Conservation (phyloP, 2,888 invertebrate species). For the Papilio demoleus region DNA sequence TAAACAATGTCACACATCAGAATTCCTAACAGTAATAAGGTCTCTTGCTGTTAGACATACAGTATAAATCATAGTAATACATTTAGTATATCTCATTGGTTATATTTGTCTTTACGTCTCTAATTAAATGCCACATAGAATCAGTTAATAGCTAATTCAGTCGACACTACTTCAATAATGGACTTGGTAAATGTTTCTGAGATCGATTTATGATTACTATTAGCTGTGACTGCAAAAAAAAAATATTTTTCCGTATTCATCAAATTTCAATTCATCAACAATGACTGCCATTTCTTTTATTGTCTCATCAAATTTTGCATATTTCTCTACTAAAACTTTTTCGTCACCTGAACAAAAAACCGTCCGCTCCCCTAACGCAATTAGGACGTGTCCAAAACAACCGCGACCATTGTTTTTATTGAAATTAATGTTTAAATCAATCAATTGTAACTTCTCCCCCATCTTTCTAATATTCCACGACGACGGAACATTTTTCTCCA, state of each 20-base stretch:
- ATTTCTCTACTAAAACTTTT: slow-evolving; percentile 40
- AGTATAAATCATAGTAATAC: no score
- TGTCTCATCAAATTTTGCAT: slow-evolving; percentile 41
- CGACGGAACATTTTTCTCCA: slow-evolving; percentile 58
- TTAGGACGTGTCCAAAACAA: slow-evolving; percentile 72
- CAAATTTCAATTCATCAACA: slow-evolving; percentile 14
- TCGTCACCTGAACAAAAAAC: slow-evolving; percentile 43
- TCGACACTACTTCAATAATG: no score
- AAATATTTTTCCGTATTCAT: slow-evolving; percentile 7
- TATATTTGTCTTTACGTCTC: no score
- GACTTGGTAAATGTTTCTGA: no score
- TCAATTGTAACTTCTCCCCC: slow-evolving; percentile 68
- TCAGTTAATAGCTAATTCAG: no score
- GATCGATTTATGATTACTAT: no score
- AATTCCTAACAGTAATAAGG: no score
- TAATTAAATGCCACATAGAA: no score
- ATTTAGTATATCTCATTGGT: no score
- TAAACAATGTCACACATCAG: no score
- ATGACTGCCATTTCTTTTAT: slow-evolving; percentile 28
- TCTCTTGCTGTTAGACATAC: no score
- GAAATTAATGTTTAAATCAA: slow-evolving; percentile 82
- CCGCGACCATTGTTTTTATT: slow-evolving; percentile 76
- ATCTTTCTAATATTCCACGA: slow-evolving; percentile 52
- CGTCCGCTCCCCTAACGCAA: slow-evolving; percentile 57
- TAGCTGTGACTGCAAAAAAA: background rate